These are phyloP conservation scores for Chelon auratus DNA, from an alignment of 2,797 vertebrate species.

Conservation along the genomic window DNA sequence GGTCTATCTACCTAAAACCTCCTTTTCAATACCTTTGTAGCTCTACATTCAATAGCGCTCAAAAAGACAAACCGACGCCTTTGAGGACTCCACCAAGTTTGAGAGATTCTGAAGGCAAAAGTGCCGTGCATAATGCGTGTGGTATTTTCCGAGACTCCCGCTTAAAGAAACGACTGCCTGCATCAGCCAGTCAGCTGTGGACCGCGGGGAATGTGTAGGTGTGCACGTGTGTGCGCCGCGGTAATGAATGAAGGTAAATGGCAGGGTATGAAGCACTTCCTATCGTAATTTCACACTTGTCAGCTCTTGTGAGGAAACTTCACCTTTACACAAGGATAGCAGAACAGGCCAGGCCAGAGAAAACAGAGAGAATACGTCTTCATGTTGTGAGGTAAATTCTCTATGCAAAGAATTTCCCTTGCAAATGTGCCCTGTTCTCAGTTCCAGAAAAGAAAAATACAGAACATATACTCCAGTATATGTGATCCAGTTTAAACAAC, in stretches of 20 bases:
- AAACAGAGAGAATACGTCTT: slow-evolving; percentile 67
- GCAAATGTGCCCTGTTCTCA: slow-evolving; percentile 60
- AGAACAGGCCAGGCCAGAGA: slow-evolving; percentile 61
- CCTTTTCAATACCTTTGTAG: slow-evolving; percentile 57
- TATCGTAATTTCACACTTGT: slow-evolving; percentile 87
- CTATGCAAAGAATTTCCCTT: slow-evolving; percentile 69
- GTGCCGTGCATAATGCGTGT: slow-evolving; percentile 59
- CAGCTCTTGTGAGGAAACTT: slow-evolving; percentile 84
- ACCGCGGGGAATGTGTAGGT: slow-evolving; percentile 37
- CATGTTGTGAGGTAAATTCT: slow-evolving; percentile 62
- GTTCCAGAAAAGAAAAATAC: neutral
- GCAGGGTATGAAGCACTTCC: slow-evolving; percentile 81
- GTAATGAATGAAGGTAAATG: slow-evolving; percentile 85
- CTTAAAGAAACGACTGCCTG: slow-evolving; percentile 67
- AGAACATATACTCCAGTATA: neutral
- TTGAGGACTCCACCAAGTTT: slow-evolving; percentile 61
- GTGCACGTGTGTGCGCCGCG: slow-evolving; percentile 46
- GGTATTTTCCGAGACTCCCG: slow-evolving; percentile 57
- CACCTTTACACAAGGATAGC: slow-evolving; percentile 84
- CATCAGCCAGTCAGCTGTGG: slow-evolving; percentile 73
- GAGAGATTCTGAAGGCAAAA: slow-evolving; percentile 50
- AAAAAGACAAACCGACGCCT: slow-evolving; percentile 60
- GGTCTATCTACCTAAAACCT: slow-evolving; percentile 51
- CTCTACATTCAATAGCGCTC: slow-evolving; percentile 62
- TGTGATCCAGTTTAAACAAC: neutral